Base-by-base conservation (phyloP, 2,797 vertebrate genomes). In the Gymnothorax reevesii region DNA sequence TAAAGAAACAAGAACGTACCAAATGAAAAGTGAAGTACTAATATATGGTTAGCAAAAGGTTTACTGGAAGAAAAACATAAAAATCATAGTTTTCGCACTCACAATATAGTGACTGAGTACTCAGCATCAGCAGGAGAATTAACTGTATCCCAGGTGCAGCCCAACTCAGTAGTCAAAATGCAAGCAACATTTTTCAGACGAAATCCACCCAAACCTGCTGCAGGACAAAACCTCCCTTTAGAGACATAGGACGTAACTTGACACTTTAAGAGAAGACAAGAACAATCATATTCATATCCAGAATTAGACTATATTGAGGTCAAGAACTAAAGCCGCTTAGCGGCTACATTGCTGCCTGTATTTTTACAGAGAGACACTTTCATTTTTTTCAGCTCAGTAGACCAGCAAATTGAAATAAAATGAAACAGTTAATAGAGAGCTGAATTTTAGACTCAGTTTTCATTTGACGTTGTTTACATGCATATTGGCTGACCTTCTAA, bases 91-190 rank as follows among this genome's bases (percentile, higher is more conserved):
- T 17, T 33, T n/a, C 8, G 7, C 12, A 22, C 59, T 85, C 71
- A 87, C 86, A 0, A 7, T 17, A 84, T n/a, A n/a, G 75, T 42
- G 59, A 85, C 49, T 8, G 86, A 57, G n/a, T 59, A 55, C 27
- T 66, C 42, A 2, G 86, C 60, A 12, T 82, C 13, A 6, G 15
- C 0, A 22, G 59, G 83, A 17, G 33, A 2, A 84, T 85, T 83
- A 89, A 88, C 89, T 57, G 90, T 85, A 0, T 85, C 3, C 94
- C 94, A 95, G 1, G 92, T 91, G 82, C 94, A 95, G 33, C 93
- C 94, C 87, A 94, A 88, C 86, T 83, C 88, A 62, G 88, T 90
- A 84, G 90, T 84, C 7, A 93, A 90, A 85, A 91, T 42, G 86
- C 94, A 95, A 0, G 90, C 92, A 85, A 94, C 85, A 82, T 93